Evolutionary conservation across 2,888 invertebrate species (phyloP), one percentile per base, ranked within the genome.

Genomic region (Geophilus truncorum): DNA sequence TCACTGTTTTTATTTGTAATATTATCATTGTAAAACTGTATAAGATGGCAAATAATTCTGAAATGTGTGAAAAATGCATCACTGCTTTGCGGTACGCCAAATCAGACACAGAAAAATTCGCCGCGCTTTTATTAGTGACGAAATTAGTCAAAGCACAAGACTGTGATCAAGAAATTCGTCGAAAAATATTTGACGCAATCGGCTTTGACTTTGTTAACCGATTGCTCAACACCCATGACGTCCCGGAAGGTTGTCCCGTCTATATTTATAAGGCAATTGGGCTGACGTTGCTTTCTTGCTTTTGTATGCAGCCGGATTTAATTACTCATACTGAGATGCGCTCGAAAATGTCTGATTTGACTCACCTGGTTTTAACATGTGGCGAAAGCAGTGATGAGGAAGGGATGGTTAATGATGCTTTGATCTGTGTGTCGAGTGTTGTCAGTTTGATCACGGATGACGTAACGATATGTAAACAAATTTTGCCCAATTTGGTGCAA

Each of bases 251-350:
- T 85, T 96, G 96, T 85, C 94, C 95, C 3, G 93, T 94, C 0
- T 90, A 93, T 81, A 93, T 96, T 45, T 97, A 95, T 89, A 96
- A 95, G 88, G 95, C 95, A 10, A 93, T 97, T 75, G 96, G 96
- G 0, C 88, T 97, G 57, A 94, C 94, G 7, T 92, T 97, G 81
- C 89, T 97, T 45, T 94, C 95, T 0, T 92, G 93, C 81, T 95
- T 97, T 88, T 95, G 84, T 79, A 82, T 83, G 12, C 83, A 85
- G 40, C 81, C 84, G 9, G 83, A 85, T 21, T 80, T 85, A 80
- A 85, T 85, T 23, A 6, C 28, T 15, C 18, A 81, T 62, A 18
- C 36, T 45, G 80, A 77, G 32, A 78, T 82, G 81, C 79, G 80
- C 18, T 36, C 79, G 12, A 80, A 81, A 18, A 82, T 82, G 51